Evolutionary conservation across 1,140 invertebrate genomes (phyloP), one percentile per base, ranked within the genome.

Genomic region (Drosophila sechellia): DNA sequence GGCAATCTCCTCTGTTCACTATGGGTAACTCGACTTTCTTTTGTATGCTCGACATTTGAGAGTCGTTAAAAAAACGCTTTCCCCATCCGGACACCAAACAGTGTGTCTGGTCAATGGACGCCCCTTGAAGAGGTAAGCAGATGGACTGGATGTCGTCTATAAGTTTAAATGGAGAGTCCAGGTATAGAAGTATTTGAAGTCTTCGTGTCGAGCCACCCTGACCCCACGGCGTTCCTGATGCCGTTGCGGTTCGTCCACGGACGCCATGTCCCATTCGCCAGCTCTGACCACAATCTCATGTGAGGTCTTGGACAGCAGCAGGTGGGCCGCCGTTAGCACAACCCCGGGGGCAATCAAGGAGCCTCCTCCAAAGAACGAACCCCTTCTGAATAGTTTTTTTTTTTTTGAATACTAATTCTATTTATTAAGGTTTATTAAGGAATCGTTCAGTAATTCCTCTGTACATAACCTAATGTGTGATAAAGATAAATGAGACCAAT

Each of bases 11-110:
- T 42, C 83, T 75, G 0, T 80, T 61, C 0, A 95, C 93, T 59
- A 94, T 92, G 27, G 93, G 91, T 1, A 94, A 20, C 20, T 95
- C 93, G 0, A 95, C 92, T 81, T 94, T 94, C 63, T 95, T 95
- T 63, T 96, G 77, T 11, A 95, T 45, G 6, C 6, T 12, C 8
- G 53, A 37, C n/a, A 8, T 0, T 5, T 2, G 1, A 1, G 3
- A 0, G 5, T 60, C 43, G 1, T 8, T 0, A 5, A 6, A 22
- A 1, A 25, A n/a, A 0, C 4, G 10, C 2, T 25, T 20, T n/a
- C 70, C 49, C 70, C 70, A 71, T 11, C 70, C 70, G 1, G 70
- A 54, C 0, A 66, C 34, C 4, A 12, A 4, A 22, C 68, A 71
- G 5, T 17, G 35, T 1, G 20, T 22, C 1, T 27, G 12, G 1